These are phyloP conservation scores for Pseudomyrmex dendroicus DNA, from an alignment of 1,140 invertebrate species.

Conservation along the genomic window DNA sequence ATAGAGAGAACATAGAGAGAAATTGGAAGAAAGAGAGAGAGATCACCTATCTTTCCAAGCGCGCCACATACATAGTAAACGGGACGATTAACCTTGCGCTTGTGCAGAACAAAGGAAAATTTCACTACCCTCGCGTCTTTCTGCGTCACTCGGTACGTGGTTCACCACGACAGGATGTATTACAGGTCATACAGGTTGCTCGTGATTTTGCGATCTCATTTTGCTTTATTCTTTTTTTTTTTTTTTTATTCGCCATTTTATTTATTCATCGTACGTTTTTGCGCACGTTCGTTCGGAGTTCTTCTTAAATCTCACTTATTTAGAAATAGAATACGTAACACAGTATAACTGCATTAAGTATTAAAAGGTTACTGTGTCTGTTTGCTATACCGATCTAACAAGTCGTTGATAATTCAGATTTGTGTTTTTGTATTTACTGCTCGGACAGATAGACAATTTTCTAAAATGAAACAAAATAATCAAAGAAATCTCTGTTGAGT, in stretches of 20 bases:
- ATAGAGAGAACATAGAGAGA: background rate
- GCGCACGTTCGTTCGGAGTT: background rate
- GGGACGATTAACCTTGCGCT: constrained; percentile 20
- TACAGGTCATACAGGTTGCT: constrained; percentile 22
- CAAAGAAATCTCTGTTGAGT: too few species aligned
- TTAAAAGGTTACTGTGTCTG: too few species aligned
- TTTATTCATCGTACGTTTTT: background rate
- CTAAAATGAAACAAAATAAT: too few species aligned
- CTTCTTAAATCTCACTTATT: background rate
- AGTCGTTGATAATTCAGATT: too few species aligned
- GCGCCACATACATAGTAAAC: constrained; percentile 1
- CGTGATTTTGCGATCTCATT: constrained; percentile 15
- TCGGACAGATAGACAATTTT: too few species aligned
- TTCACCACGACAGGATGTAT: constrained; percentile 20
- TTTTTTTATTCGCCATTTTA: constrained; percentile 25
- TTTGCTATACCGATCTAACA: too few species aligned
- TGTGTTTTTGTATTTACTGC: too few species aligned
- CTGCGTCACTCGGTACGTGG: constrained; percentile 23
- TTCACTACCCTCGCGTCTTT: constrained; percentile 7
- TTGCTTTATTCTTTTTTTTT: background rate
- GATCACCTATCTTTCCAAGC: constrained; percentile 25
- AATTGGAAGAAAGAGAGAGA: background rate
- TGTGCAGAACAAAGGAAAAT: background rate
- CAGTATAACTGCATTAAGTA: background rate
- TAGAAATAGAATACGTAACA: background rate